Evolutionary conservation across 2,113 vertebrate species (phyloP).

Genomic region (Puntigrus tetrazona): DNA sequence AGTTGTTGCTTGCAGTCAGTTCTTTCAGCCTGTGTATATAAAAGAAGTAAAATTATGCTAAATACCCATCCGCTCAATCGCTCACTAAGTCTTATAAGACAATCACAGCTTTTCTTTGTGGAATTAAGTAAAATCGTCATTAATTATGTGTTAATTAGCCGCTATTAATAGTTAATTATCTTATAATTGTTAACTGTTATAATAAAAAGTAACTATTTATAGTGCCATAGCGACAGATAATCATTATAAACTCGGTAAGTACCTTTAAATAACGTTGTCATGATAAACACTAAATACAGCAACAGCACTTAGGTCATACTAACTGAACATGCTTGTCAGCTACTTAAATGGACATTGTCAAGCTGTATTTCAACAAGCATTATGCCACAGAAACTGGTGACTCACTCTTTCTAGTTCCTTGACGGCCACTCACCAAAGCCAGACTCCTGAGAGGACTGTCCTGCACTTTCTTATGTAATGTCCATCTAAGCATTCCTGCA

Average conservation of each 20-base stretch:
- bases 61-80: no score
- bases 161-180: not conserved
- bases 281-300: not conserved
- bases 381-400: conserved; percentile 3
- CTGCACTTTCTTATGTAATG: conserved; percentile 89
- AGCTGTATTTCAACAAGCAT: not conserved
- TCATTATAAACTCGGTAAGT: not conserved
- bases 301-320: not conserved
- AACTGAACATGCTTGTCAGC: not conserved
- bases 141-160: not conserved
- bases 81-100: not conserved
- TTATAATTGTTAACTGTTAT: not conserved
- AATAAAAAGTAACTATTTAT: not conserved
- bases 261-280: not conserved
- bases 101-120: not conserved
- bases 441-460: conserved; percentile 79
- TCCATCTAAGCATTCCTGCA: conserved; percentile 93
- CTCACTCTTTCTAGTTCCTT: conserved; percentile 91
- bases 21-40: conserved; percentile 80
- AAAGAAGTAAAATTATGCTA: not conserved
- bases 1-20: conserved; percentile 79
- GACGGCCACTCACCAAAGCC: conserved; percentile 82
- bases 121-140: not conserved
- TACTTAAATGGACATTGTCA: not conserved
- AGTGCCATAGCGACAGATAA: not conserved